phyloP scores from a whole-genome alignment of 2,113 vertebrate species.

The Regulus satrapa region DNA sequence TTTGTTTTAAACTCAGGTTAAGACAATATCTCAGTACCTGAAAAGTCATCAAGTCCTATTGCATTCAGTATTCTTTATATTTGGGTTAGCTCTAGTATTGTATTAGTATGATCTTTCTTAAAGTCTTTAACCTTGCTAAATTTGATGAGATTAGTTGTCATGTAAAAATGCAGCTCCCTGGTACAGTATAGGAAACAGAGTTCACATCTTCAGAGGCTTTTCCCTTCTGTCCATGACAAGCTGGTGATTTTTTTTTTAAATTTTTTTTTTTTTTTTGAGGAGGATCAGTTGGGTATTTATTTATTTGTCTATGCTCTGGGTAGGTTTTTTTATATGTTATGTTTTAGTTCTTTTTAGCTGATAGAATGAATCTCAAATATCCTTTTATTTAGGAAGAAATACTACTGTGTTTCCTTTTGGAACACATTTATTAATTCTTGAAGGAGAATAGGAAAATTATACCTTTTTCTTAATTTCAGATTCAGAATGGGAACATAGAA shows the following conservation, averaged over 20 bases:
- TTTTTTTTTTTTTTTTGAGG: background rate
- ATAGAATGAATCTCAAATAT: background rate
- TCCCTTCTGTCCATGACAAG: background rate
- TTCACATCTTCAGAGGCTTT: background rate
- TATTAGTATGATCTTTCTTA: background rate
- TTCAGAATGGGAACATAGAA: conserved; percentile 43
- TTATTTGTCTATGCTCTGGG: background rate
- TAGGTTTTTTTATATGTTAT: background rate
- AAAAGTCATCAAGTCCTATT: background rate
- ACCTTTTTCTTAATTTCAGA: conserved; percentile 54
- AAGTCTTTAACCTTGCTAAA: background rate
- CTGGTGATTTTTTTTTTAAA: background rate
- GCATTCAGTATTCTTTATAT: background rate
- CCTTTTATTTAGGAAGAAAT: background rate
- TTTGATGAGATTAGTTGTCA: background rate
- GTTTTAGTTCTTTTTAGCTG: background rate
- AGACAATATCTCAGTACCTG: background rate
- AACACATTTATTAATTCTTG: background rate
- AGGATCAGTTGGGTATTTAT: background rate
- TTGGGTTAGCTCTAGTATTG: background rate
- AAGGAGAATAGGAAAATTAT: background rate
- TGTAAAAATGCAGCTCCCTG: background rate
- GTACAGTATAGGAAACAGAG: background rate
- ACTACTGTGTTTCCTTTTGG: conserved; percentile 11
- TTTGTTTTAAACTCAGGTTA: background rate